Evolutionary conservation across 2,797 vertebrate species (phyloP).

Genomic region (Lutjanus campechanus): DNA sequence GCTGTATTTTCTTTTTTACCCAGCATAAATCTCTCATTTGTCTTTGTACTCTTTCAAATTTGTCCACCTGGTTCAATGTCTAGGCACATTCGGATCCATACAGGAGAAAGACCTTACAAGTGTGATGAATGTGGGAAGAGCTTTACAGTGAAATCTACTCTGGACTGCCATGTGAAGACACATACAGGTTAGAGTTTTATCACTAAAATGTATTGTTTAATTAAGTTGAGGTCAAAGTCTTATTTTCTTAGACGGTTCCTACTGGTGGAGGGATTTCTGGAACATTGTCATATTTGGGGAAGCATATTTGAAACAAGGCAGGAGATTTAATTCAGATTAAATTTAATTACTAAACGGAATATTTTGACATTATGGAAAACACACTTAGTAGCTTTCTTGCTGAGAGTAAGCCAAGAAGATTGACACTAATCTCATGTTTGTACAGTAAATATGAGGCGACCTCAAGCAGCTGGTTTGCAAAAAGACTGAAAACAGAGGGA

Average conservation of each 20-base stretch:
- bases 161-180: slow-evolving; percentile 98
- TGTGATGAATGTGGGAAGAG: slow-evolving; percentile 97
- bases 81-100: slow-evolving; percentile 98
- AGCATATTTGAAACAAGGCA: background rate
- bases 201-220: background rate
- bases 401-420: too few species aligned
- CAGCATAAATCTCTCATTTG: background rate
- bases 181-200: slow-evolving; percentile 90
- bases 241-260: background rate
- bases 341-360: background rate
- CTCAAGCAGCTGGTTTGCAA: background rate
- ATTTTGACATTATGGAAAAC: background rate
- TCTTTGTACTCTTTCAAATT: background rate
- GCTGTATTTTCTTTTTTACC: background rate
- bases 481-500: background rate
- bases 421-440: background rate
- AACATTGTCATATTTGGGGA: background rate
- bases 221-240: background rate
- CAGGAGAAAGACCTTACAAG: slow-evolving; percentile 96
- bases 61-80: slow-evolving; percentile 22
- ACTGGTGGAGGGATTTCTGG: background rate
- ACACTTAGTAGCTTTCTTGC: too few species aligned
- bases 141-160: slow-evolving; percentile 98
- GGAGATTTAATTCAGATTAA: background rate
- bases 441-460: background rate